Percentiles rank a stretch among this genome's conserved stretches.
phyloP scores from a whole-genome alignment of 2,113 vertebrate genomes.

The Albula glossodonta region DNA sequence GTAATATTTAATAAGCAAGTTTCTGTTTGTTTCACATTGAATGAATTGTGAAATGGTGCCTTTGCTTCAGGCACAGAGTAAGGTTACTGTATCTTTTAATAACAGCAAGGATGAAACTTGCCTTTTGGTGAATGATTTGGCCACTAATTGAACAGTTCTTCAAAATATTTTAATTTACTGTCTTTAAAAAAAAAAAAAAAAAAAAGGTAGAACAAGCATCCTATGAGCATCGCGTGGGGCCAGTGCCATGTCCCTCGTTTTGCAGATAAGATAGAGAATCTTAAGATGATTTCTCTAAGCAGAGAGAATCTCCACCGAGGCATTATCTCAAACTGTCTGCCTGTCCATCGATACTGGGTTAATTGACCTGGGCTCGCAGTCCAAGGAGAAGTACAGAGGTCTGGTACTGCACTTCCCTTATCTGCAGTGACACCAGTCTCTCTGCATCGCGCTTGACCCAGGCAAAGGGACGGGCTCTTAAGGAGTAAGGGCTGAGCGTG shows the following conservation, averaged over 20 bases:
- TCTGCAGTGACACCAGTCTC: background rate
- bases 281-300: background rate
- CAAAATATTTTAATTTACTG: too few species aligned
- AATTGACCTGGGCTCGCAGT: background rate
- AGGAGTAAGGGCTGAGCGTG: background rate
- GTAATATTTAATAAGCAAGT: background rate
- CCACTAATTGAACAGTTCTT: background rate
- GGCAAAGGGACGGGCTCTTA: background rate
- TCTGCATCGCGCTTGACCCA: background rate
- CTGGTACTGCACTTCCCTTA: background rate
- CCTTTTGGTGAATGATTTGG: background rate
- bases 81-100: background rate
- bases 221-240: background rate
- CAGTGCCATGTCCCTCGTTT: background rate
- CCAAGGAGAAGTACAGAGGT: background rate
- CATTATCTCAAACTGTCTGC: background rate
- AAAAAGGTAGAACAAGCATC: background rate
- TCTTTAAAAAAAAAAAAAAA: too few species aligned
- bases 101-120: background rate
- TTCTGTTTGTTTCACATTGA: background rate
- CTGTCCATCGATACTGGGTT: background rate
- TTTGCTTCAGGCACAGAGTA: background rate
- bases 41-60: background rate
- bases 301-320: background rate
- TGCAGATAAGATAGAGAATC: background rate